Evolutionary conservation across 2,888 invertebrate species (phyloP), one percentile per base, ranked within the genome.

Genomic region (Linnaemya tessellans): DNA sequence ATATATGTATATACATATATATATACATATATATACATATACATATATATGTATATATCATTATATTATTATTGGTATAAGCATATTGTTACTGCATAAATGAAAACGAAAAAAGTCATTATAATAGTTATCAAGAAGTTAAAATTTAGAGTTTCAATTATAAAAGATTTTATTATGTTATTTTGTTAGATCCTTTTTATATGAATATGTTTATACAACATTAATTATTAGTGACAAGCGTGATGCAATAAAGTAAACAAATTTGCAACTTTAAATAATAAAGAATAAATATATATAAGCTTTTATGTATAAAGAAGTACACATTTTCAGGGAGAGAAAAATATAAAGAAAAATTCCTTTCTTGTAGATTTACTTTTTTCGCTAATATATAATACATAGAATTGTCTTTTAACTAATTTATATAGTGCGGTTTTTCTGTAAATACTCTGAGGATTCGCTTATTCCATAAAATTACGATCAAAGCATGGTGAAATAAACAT

Each of bases 311-410:
- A 60, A 18, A 9, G n/a, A 38, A 60, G 80, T 81, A 75, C 80
- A 81, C 74, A 81, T 68, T 81, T 75, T 60, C 62, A n/a, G n/a
- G 35, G 65, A 2, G 18, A 46, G 15, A 22, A 74, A 58, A 5
- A 56, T 1, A 15, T 20, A 9, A 43, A 65, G 15, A 35, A 60
- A 60, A 15, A 15, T 15, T 43, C 10, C 22, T 1, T 38, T 71
- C 3, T 22, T 51, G n/a, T 73, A n/a, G n/a, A 13, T 73, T 30
- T 11, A 8, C 3, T 30, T 71, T 15, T 15, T 5, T 51, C 51
- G 20, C 7, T 38, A 38, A 38, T 38, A 38, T 38, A 38, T 38
- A 38, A 10, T 38, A 38, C 8, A 9, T 9, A 38, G 38, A 38
- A 7, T 38, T 38, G 8, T 38, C 38, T 38, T 38, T 30, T 30